Percentiles rank a stretch among this genome's conserved stretches.
Evolutionary conservation across 2,113 vertebrate genomes (phyloP).

Genomic region (Percina caprodes): DNA sequence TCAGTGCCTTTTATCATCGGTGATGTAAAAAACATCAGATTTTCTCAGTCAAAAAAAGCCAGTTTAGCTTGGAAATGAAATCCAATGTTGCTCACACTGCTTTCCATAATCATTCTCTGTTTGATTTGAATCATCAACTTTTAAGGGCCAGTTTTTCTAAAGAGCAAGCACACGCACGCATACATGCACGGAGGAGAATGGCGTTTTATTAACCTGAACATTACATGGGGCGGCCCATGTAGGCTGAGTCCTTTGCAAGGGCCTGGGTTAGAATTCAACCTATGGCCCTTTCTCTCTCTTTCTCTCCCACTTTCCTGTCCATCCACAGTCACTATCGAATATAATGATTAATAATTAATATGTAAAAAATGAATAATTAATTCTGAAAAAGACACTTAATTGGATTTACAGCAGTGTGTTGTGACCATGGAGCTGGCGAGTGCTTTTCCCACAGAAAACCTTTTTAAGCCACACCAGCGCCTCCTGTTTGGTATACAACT

Average conservation of each 20-base stretch:
- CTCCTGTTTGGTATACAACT: neutral
- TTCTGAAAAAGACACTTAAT: neutral
- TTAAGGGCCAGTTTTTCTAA: neutral
- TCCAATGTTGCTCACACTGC: neutral
- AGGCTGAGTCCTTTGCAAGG: too few species aligned
- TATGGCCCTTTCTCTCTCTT: too few species aligned
- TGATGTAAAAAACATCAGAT: neutral
- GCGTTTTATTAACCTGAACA: neutral
- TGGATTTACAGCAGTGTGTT: neutral
- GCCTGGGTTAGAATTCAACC: too few species aligned
- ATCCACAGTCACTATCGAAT: too few species aligned
- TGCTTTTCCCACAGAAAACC: conserved; percentile 12
- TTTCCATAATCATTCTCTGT: neutral
- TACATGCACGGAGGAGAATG: neutral
- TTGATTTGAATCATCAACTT: neutral
- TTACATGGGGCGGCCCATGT: too few species aligned
- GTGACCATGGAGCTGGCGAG: conserved; percentile 1
- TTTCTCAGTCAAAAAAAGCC: neutral
- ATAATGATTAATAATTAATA: too few species aligned
- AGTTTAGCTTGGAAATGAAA: neutral
- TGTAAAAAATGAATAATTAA: too few species aligned
- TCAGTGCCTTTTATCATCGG: too few species aligned
- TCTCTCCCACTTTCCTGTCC: too few species aligned
- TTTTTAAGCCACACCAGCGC: neutral
- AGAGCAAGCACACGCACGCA: neutral